Conservation (phyloP, 2,113 vertebrate genomes). For the Notiomystis cincta region DNA sequence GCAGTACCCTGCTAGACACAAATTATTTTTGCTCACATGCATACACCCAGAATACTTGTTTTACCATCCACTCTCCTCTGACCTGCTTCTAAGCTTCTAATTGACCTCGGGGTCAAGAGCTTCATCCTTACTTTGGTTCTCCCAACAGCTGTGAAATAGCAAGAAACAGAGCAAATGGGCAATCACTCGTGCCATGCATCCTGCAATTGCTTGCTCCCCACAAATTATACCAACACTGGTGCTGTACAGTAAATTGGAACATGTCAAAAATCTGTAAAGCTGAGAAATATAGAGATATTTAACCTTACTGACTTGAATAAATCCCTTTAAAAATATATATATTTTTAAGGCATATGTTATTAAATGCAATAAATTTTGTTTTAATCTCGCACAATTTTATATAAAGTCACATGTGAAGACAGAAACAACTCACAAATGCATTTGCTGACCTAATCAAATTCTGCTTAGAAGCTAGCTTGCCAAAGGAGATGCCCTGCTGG, state of each 20-base stretch:
- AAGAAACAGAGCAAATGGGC: slow-evolving; percentile 42
- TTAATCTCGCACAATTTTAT: background rate
- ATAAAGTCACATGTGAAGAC: background rate
- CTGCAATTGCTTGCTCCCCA: background rate
- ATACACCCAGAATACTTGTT: slow-evolving; percentile 9
- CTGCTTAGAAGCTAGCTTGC: slow-evolving; percentile 16
- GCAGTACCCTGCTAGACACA: background rate
- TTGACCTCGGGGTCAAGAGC: slow-evolving; percentile 52
- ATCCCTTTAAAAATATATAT: background rate
- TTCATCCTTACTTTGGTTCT: slow-evolving; percentile 43
- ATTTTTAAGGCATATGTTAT: background rate
- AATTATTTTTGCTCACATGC: slow-evolving; percentile 25
- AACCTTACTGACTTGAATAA: background rate
- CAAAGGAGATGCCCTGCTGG: slow-evolving; percentile 34
- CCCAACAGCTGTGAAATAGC: slow-evolving; percentile 17
- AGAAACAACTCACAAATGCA: background rate
- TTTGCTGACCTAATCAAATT: slow-evolving; percentile 17
- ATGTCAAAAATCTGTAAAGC: background rate
- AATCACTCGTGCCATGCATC: slow-evolving; percentile 14
- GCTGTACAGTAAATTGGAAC: background rate
- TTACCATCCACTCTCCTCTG: slow-evolving; percentile 3
- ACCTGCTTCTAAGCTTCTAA: slow-evolving; percentile 50
- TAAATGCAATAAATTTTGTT: background rate
- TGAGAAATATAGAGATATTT: background rate
- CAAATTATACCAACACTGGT: background rate